These are phyloP conservation scores for Aethina tumida DNA, from an alignment of 1,140 invertebrate species.

Conservation along the genomic window DNA sequence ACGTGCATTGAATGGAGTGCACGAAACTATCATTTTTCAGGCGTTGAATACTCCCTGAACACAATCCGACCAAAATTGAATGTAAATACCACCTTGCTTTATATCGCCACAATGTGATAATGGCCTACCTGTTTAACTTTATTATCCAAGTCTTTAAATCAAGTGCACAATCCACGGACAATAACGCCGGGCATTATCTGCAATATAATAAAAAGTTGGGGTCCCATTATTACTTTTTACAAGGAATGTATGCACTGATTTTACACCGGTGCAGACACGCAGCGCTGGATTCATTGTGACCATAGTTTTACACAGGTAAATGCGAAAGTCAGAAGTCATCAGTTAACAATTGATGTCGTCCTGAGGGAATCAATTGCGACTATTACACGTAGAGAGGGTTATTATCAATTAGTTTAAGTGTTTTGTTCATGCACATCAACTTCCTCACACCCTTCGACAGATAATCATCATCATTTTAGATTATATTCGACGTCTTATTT, in stretches of 20 bases:
- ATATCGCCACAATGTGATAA: conserved; percentile 29
- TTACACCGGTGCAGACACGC: conserved; percentile 26
- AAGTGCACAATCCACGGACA: conserved; percentile 32
- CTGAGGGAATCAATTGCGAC: not conserved
- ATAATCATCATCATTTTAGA: not conserved
- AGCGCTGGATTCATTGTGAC: too few relatives aligned
- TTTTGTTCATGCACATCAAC: not conserved
- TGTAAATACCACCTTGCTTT: conserved; percentile 29
- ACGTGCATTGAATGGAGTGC: too few relatives aligned
- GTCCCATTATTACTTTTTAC: conserved; percentile 28
- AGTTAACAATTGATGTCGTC: too few relatives aligned
- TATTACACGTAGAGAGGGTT: too few relatives aligned
- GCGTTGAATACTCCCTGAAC: too few relatives aligned
- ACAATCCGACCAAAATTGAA: too few relatives aligned
- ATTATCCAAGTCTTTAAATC: conserved; percentile 32
- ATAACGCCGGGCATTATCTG: conserved; percentile 29
- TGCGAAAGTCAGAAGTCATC: too few relatives aligned
- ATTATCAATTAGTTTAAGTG: conserved; percentile 1
- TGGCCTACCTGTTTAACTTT: conserved; percentile 32
- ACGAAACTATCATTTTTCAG: too few relatives aligned
- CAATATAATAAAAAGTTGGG: conserved; percentile 32
- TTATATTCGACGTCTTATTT: too few relatives aligned
- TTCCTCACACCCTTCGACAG: not conserved
- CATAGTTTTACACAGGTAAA: too few relatives aligned
- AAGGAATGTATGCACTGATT: conserved; percentile 31